Evolutionary conservation across 2,888 invertebrate species (phyloP), one percentile per base, ranked within the genome.

Genomic region (Lordiphosa andalusiaca): DNA sequence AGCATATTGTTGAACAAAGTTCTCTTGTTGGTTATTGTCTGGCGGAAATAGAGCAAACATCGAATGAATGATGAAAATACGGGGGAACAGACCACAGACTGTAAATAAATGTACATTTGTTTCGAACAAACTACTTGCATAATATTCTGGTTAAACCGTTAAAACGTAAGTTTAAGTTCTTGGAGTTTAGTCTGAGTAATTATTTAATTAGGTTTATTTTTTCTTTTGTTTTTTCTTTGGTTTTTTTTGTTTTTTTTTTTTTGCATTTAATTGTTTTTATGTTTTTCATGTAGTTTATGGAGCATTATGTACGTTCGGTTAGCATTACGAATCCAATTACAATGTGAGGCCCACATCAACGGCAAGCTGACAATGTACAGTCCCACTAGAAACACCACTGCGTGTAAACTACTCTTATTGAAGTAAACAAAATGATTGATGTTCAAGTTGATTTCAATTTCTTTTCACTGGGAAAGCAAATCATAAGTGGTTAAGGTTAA

Each of bases 301-400:
- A 40, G 16, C 9, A 30, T 30, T 30, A 55, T 53, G 59, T 70
- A 74, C 69, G 73, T 73, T 81, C 73, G 63, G 64, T 72, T 81
- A 80, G 82, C 78, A 76, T 69, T 76, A 71, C 80, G 71, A 75
- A 75, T 78, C 75, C 85, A 84, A 73, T 84, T 78, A 87, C 87
- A 87, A 86, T 78, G 88, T 89, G 85, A 88, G 92, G 92, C 91
- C 92, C 91, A 92, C 92, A 92, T 92, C 92, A 92, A 92, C 92
- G 92, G 92, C 92, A 91, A 92, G 91, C 92, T 92, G 92, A 91
- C 91, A 88, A 86, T 90, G 90, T 90, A 90, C 90, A 88, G 87
- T 89, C 90, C 90, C 89, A 87, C 89, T 88, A 89, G 90, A 89
- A 63, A 71, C 65, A 72, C 89, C 89, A 89, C 88, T 88, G 88